phyloP scores from a whole-genome alignment of 2,797 vertebrate genomes.

The Hydrocynus forskahlii region DNA sequence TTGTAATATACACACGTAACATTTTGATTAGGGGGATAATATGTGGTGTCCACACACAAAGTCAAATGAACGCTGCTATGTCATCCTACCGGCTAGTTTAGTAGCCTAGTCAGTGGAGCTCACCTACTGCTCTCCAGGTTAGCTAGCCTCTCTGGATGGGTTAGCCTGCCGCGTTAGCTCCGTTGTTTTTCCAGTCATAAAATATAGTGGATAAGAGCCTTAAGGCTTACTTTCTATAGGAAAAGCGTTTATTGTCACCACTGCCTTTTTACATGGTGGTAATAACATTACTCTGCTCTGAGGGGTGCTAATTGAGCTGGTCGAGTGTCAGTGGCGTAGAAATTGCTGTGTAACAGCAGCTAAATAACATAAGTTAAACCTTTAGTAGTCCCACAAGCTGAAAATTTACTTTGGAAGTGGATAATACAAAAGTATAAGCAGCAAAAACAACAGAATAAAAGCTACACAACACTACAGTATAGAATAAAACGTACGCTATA shows the following conservation, averaged over 20 bases:
- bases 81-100: not conserved
- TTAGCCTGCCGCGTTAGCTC: not conserved
- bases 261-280: not conserved
- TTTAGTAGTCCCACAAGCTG: too few species aligned
- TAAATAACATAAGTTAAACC: too few species aligned
- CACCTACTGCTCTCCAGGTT: not conserved
- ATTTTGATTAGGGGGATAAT: not conserved
- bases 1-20: not conserved
- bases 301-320: too few species aligned
- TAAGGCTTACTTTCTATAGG: not conserved
- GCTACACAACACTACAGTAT: too few species aligned
- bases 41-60: not conserved
- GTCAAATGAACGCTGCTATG: not conserved
- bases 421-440: too few species aligned
- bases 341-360: too few species aligned
- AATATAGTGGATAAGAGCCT: not conserved
- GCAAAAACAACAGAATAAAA: too few species aligned
- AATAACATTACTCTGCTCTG: too few species aligned
- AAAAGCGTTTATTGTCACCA: not conserved
- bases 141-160: not conserved
- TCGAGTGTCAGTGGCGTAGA: too few species aligned
- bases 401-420: too few species aligned
- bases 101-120: conserved; percentile 2
- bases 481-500: too few species aligned
- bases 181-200: not conserved